Evolutionary conservation across 2,113 vertebrate species (phyloP).

Genomic region (Pseudopodoces humilis): DNA sequence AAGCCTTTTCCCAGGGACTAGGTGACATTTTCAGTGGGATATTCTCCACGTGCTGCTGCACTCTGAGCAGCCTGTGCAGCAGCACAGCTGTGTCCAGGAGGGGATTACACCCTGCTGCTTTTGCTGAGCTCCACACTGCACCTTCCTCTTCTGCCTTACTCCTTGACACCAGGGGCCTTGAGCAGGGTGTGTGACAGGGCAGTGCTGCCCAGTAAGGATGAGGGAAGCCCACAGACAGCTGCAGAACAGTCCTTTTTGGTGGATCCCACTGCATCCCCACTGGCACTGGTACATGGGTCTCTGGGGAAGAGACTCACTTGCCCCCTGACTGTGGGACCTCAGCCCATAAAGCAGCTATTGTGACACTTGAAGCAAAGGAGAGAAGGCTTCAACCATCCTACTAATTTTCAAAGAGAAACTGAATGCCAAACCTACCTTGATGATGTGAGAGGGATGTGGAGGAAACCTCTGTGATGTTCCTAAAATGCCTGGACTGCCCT

Average conservation of each 20-base stretch:
- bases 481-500: neutral
- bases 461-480: neutral
- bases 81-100: neutral
- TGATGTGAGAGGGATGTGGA: neutral
- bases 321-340: neutral
- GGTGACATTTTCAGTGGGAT: neutral
- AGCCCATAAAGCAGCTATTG: neutral
- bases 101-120: neutral
- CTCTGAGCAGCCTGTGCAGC: neutral
- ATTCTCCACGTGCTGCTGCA: fast-evolving
- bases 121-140: neutral
- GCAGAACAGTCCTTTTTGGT: neutral
- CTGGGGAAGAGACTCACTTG: neutral
- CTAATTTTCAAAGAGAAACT: neutral
- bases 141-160: neutral
- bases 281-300: neutral
- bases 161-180: neutral
- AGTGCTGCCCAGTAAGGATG: neutral
- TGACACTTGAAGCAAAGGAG: neutral
- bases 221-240: neutral
- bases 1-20: neutral
- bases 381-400: neutral
- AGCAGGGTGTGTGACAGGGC: neutral
- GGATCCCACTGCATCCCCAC: neutral
- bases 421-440: neutral